These are phyloP conservation scores for Hoplodrina ambigua DNA, from an alignment of 2,888 invertebrate genomes.

Conservation along the genomic window DNA sequence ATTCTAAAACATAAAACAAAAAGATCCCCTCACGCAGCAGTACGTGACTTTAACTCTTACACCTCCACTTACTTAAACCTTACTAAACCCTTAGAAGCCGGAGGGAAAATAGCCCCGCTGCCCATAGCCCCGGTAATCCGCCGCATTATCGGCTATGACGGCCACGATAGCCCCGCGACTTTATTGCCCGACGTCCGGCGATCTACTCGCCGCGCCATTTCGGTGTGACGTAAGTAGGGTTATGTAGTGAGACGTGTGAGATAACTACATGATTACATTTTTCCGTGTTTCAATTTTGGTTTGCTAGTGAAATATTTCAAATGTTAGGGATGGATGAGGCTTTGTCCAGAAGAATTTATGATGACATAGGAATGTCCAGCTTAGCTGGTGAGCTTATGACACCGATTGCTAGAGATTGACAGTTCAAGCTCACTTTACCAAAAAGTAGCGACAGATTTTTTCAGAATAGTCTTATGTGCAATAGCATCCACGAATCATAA, in stretches of 20 bases:
- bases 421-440: too few relatives aligned
- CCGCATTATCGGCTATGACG: conserved; percentile 62
- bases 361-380: too few relatives aligned
- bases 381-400: too few relatives aligned
- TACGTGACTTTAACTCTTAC: conserved; percentile 56
- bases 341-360: too few relatives aligned
- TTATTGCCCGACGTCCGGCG: conserved; percentile 52
- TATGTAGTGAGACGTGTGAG: conserved; percentile 6
- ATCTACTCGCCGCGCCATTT: conserved; percentile 27
- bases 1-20: conserved; percentile 36
- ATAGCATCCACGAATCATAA: too few relatives aligned
- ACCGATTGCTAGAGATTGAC: too few relatives aligned
- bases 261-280: background rate
- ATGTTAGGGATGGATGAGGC: too few relatives aligned
- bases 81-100: conserved; percentile 36
- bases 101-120: conserved; percentile 45
- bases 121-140: conserved; percentile 49
- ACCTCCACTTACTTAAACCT: conserved; percentile 55
- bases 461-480: too few relatives aligned
- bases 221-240: conserved; percentile 22
- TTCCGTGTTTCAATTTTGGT: background rate
- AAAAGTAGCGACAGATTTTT: too few relatives aligned
- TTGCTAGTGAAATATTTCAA: background rate
- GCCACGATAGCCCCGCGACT: conserved; percentile 49
- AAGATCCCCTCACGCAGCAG: conserved; percentile 15